Base-by-base conservation (phyloP, 1,140 invertebrate genomes). In the Hylaeus volcanicus region DNA sequence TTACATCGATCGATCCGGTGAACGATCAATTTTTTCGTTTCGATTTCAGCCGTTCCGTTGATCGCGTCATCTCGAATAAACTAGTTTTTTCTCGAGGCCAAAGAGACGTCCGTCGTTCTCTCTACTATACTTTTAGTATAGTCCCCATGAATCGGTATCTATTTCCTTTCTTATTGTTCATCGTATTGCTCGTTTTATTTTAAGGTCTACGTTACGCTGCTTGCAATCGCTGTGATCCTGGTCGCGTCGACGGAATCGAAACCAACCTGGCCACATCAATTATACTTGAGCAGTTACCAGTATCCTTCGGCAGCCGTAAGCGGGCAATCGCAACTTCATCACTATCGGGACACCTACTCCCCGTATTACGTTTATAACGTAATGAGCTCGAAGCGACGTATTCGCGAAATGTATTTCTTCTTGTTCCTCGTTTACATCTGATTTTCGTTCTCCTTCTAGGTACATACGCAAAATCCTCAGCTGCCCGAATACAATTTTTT, bases 321-420 rank as follows among this genome's bases (percentile, higher is more conserved):
- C 15, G 53, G 74, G 6, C 78, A 89, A 1, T 74, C 79, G 37
- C 70, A 84, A 2, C 83, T 87, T 66, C 75, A 77, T 37, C 72
- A 71, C n/a, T 86, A 85, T 43, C 86, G 88, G 37, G 43, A 78
- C 37, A 60, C 73, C 74, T 83, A 85, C 37, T 74, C 78, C 8
- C 84, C 89, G 9, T 90, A 84, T 63, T 75, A 83, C 14, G 1
- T 88, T 43, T 86, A 89, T 74, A 88, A 89, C 77, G 74, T 84
- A 83, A 79, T 3, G 41, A 72, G 26, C 26, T 26, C 26, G 26
- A 0, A 26, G 26, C 26, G 66, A 63, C 14, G 0, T 26, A 8
- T 14, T 0, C 0, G 3, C 8, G 26, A 3, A 39, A 43, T 6
- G 53, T 12, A n/a, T 9, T 14, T 0, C 8, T 5, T 41, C 26